Base-by-base conservation (phyloP, 2,113 vertebrate species). In the Calidris pugnax region DNA sequence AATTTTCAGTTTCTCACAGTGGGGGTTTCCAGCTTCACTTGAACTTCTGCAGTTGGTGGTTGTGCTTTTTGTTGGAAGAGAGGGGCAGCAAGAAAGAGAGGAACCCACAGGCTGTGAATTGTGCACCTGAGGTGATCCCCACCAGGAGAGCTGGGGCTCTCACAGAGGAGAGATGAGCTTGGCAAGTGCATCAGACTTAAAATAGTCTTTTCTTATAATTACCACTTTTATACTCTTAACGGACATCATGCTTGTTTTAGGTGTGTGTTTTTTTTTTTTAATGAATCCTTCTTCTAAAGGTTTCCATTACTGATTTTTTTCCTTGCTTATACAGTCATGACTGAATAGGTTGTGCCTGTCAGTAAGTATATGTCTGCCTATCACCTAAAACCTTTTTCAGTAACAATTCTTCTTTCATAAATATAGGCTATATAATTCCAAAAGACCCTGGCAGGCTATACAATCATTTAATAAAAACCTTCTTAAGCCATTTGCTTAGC, bases 381-480 rank as follows among this genome's bases (percentile, higher is more conserved):
- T 85, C 88, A 86, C 68, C 79, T 80, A 43, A 69, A 90, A 28
- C 24, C 24, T 71, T 77, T 88, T 51, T 37, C 13, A 55, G 41
- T 86, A 88, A 90, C 68, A 74, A 89, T 84, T 88, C 32, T 37
- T 87, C 53, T 86, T 89, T 88, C 78, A 86, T 90, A 94, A 83
- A 51, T 84, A 60, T 20, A 73, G 57, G 53, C 78, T 91, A 16
- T 89, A 15, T 68, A 67, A 85, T 91, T 91, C n/a, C 71, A 85
- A 64, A 94, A 93, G 62, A 76, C 28, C 28, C 32, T 89, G 80
- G 23, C 50, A 85, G 57, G 43, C 73, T 85, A 32, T 67, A 33
- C 39, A 59, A 28, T 80, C 3, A 63, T 71, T 90, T 88, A 93
- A 94, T 92, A 87, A 92, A 96, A 95, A 64, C 84, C 77, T 76